These are phyloP conservation scores for Drosophila kokeensis DNA, from an alignment of 2,888 invertebrate genomes.

Conservation along the genomic window DNA sequence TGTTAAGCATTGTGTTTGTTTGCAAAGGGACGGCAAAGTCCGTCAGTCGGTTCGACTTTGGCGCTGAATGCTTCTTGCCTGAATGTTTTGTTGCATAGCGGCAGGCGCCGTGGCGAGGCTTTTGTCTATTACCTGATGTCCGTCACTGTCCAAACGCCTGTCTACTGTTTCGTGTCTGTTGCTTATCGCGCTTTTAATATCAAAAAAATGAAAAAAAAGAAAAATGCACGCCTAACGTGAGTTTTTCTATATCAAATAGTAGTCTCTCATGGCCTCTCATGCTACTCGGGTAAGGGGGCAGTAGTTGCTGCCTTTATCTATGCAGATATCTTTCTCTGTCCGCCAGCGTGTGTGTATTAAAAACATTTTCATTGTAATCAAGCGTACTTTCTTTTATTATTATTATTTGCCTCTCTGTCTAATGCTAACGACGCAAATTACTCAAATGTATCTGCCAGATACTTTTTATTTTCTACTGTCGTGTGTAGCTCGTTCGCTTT, in stretches of 20 bases:
- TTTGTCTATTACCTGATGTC: conserved; percentile 66
- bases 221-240: conserved; percentile 57
- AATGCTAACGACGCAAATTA: conserved; percentile 79
- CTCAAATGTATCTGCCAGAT: conserved; percentile 81
- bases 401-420: conserved; percentile 70
- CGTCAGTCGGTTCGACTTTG: conserved; percentile 35
- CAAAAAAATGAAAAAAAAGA: conserved; percentile 50
- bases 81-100: conserved; percentile 59
- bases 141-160: conserved; percentile 25
- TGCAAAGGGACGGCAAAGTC: conserved; percentile 42
- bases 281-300: conserved; percentile 4
- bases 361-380: conserved; percentile 80
- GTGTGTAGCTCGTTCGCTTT: conserved; percentile 37
- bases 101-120: conserved; percentile 60
- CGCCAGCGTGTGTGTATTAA: conserved; percentile 49
- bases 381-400: conserved; percentile 82
- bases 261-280: conserved; percentile 33
- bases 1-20: conserved; percentile 57
- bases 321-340: conserved; percentile 78
- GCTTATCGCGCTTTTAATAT: conserved; percentile 81
- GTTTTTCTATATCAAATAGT: conserved; percentile 16
- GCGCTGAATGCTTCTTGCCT: conserved; percentile 35
- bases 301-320: conserved; percentile 69
- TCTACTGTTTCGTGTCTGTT: conserved; percentile 56
- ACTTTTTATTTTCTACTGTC: conserved; percentile 71